Evolutionary conservation across 2,888 invertebrate species (phyloP).

Genomic region (Scelioninae gen. 1): DNA sequence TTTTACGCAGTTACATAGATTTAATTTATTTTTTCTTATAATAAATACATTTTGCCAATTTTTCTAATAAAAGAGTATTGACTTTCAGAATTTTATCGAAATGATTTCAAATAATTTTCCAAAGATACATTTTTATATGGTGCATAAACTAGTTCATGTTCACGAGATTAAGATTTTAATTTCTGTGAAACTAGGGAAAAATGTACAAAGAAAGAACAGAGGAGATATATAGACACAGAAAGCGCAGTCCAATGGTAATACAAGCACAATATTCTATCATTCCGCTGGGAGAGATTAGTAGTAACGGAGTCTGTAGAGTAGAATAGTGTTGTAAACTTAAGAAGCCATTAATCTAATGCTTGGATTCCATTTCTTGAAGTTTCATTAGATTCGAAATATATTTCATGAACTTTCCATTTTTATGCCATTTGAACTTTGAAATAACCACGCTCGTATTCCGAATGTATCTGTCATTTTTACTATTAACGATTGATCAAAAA

Average conservation of each 20-base stretch:
- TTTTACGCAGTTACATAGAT: too few species aligned
- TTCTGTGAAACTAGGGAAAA: neutral
- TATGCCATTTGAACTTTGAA: too few species aligned
- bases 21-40: too few species aligned
- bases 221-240: conserved; percentile 3
- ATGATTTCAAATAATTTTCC: too few species aligned
- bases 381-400: conserved; percentile 42
- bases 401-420: conserved; percentile 23
- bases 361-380: conserved; percentile 47
- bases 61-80: too few species aligned
- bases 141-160: too few species aligned
- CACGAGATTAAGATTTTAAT: conserved; percentile 11
- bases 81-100: too few species aligned
- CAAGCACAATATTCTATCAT: conserved; percentile 33
- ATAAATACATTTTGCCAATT: too few species aligned
- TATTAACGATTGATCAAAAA: too few species aligned
- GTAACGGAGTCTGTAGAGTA: conserved; percentile 17
- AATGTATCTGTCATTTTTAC: too few species aligned
- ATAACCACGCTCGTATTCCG: too few species aligned
- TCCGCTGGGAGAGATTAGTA: conserved; percentile 40
- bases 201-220: neutral
- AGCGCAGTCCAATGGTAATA: conserved; percentile 21
- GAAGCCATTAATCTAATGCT: conserved; percentile 33
- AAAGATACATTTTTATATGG: too few species aligned
- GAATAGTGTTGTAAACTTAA: conserved; percentile 24